A percentile compares a stretch with the other conserved stretches of the same genome.
Evolutionary conservation across 1,140 invertebrate species (phyloP).

Genomic region (Bombus cullumanus): DNA sequence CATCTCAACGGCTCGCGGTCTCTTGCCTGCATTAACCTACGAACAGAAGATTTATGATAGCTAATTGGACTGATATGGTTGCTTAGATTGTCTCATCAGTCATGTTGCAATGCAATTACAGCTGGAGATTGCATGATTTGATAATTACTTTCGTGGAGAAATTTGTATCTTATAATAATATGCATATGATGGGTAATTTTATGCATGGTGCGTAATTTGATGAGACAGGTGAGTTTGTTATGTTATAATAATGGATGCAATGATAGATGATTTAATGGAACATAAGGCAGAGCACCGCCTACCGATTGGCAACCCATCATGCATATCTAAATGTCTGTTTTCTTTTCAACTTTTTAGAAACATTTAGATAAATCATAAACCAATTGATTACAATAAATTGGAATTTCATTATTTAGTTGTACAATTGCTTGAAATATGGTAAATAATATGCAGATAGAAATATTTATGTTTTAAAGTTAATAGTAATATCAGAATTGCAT

Average conservation of each 20-base stretch:
- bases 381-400: not conserved
- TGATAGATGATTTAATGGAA: no score
- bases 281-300: not conserved
- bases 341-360: not conserved
- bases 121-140: not conserved
- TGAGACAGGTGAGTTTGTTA: not conserved
- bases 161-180: not conserved
- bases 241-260: not conserved
- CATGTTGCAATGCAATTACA: not conserved
- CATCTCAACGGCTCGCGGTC: slow-evolving; percentile 85
- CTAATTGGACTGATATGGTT: not conserved
- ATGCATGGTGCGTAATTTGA: not conserved
- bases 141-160: not conserved
- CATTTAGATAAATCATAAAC: not conserved
- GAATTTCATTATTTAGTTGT: not conserved
- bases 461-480: not conserved
- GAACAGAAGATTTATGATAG: slow-evolving; percentile 27
- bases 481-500: not conserved
- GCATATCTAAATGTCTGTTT: not conserved
- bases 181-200: not conserved
- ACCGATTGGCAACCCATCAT: not conserved
- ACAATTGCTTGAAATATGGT: not conserved
- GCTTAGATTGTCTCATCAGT: not conserved
- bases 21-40: slow-evolving; percentile 84
- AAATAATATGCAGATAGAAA: not conserved